phyloP scores from a whole-genome alignment of 2,113 vertebrate species.

The Cinclus cinclus region DNA sequence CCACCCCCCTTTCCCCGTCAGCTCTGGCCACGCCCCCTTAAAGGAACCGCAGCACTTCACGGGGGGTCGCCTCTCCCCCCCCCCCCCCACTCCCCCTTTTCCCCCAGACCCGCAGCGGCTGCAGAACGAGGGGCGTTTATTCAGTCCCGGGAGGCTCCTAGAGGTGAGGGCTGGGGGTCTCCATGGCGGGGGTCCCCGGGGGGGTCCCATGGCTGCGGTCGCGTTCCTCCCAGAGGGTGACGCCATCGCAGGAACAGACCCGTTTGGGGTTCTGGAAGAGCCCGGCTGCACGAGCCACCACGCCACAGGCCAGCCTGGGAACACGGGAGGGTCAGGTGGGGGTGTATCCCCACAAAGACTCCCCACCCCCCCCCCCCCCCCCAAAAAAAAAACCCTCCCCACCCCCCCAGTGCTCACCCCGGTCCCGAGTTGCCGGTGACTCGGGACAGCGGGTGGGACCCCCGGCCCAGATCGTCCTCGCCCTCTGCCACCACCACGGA shows the following conservation, averaged over 20 bases:
- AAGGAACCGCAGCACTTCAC: not conserved
- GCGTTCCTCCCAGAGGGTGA: slow-evolving; percentile 91
- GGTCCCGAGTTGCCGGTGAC: slow-evolving; percentile 86
- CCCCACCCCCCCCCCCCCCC: too few species aligned
- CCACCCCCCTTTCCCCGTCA: rapidly evolving
- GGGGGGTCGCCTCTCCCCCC: too few species aligned
- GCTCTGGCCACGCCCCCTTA: not conserved
- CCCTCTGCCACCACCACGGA: slow-evolving; percentile 86
- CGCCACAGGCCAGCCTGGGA: slow-evolving; percentile 86
- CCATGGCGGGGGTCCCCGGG: slow-evolving; percentile 13
- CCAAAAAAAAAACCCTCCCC: too few species aligned
- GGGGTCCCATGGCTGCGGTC: slow-evolving; percentile 43
- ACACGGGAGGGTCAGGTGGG: not conserved
- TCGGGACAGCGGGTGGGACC: slow-evolving; percentile 80
- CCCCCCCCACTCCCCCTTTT: too few species aligned
- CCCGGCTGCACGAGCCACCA: slow-evolving; percentile 87
- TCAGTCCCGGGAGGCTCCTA: not conserved
- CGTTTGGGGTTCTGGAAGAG: slow-evolving; percentile 91
- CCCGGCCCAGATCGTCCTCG: slow-evolving; percentile 87
- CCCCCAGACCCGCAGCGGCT: not conserved
- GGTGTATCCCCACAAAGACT: too few species aligned
- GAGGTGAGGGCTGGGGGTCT: not conserved
- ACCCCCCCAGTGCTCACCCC: slow-evolving; percentile 67
- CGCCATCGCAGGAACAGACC: slow-evolving; percentile 87
- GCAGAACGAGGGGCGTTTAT: not conserved